phyloP scores from a whole-genome alignment of 2,797 vertebrate genomes.

The Lophotriccus pileatus region DNA sequence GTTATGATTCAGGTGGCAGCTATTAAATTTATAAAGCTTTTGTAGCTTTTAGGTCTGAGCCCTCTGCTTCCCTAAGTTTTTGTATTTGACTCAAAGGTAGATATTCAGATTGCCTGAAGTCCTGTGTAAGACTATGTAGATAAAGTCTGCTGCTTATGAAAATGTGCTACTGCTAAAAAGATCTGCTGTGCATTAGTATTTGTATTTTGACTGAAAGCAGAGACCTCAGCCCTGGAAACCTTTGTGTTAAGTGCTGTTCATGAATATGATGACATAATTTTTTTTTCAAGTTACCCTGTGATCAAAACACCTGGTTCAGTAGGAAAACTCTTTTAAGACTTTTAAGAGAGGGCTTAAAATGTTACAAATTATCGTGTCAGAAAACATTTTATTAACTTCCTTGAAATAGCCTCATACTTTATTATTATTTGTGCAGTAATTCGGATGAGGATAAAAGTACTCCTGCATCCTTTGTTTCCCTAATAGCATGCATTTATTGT shows the following conservation, averaged over 20 bases:
- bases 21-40: background rate
- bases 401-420: background rate
- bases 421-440: background rate
- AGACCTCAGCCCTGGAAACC: background rate
- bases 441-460: background rate
- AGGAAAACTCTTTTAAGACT: background rate
- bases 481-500: background rate
- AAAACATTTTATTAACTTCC: background rate
- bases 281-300: background rate
- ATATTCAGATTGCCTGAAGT: background rate
- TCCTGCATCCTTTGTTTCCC: background rate
- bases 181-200: background rate
- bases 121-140: background rate
- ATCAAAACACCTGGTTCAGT: background rate
- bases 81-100: background rate
- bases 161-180: background rate
- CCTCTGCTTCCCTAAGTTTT: background rate
- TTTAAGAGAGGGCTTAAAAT: background rate
- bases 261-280: fast-evolving
- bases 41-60: background rate
- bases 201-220: background rate
- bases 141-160: background rate
- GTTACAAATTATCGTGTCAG: background rate
- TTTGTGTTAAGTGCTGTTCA: background rate
- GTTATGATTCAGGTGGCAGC: background rate